Conservation (phyloP, 2,113 vertebrate genomes). For the Coptodon bakossiorum region DNA sequence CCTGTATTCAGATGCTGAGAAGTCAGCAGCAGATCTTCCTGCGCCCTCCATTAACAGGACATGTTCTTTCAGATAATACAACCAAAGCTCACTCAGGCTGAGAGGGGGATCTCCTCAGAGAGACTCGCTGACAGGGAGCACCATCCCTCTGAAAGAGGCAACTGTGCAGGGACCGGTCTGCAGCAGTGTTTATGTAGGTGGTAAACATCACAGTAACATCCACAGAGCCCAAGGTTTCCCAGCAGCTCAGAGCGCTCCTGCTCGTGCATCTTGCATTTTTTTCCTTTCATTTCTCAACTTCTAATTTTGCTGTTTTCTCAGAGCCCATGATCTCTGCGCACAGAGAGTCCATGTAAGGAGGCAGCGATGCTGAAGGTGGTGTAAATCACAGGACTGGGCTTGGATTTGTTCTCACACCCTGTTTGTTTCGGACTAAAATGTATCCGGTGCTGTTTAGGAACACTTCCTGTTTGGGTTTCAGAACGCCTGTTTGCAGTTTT, state of each 20-base stretch:
- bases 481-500: not conserved
- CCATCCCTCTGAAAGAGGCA: not conserved
- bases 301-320: not conserved
- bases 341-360: not conserved
- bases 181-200: not conserved
- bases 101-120: not conserved
- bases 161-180: not conserved
- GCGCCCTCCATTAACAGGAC: not conserved
- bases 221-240: not conserved
- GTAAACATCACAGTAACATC: not conserved
- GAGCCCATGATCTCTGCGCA: fast-evolving
- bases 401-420: not conserved
- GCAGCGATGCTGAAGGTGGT: not conserved
- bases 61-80: not conserved
- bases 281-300: not conserved
- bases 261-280: not conserved
- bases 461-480: not conserved
- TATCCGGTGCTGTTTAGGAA: not conserved
- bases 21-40: not conserved
- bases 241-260: not conserved
- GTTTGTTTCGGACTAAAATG: not conserved
- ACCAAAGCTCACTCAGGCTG: not conserved
- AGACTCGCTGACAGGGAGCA: not conserved
- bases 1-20: not conserved
- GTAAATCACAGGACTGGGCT: fast-evolving